Conservation (phyloP, 1,140 invertebrate genomes). For the Tetragonula clypearis region DNA sequence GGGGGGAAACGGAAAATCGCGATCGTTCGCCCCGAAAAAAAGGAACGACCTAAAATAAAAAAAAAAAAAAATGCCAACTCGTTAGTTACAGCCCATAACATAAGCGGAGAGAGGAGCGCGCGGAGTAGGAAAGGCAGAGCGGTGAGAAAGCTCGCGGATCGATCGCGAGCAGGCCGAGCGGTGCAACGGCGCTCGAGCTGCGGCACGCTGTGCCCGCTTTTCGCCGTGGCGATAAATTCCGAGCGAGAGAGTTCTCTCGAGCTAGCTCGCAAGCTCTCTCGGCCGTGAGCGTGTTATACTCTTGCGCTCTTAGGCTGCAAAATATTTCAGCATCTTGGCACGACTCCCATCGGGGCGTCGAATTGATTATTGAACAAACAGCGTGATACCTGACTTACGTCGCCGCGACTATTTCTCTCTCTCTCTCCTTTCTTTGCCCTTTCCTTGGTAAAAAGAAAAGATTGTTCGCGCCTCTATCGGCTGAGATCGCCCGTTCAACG, state of each 20-base stretch:
- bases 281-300: no score
- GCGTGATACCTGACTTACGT: constrained; percentile 52
- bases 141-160: constrained; percentile 51
- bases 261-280: constrained; percentile 21
- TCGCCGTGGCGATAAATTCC: constrained; percentile 62
- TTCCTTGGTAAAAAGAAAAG: not conserved
- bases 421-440: not conserved
- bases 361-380: constrained; percentile 77
- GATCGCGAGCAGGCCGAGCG: constrained; percentile 34
- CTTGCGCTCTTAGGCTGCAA: constrained; percentile 38
- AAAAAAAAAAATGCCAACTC: not conserved
- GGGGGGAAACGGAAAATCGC: no score
- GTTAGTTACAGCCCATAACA: not conserved
- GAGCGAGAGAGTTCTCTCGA: constrained; percentile 22
- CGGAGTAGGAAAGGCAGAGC: constrained; percentile 9
- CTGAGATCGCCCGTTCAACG: not conserved
- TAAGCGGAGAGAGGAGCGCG: not conserved
- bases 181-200: constrained; percentile 38
- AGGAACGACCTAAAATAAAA: not conserved
- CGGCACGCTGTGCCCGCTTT: constrained; percentile 39
- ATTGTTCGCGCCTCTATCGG: not conserved
- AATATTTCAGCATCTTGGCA: constrained; percentile 71
- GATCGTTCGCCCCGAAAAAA: no score
- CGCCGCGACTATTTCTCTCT: constrained; percentile 2
- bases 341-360: constrained; percentile 60